Base-by-base conservation (phyloP, 2,797 vertebrate genomes). In the Florisuga fusca region DNA sequence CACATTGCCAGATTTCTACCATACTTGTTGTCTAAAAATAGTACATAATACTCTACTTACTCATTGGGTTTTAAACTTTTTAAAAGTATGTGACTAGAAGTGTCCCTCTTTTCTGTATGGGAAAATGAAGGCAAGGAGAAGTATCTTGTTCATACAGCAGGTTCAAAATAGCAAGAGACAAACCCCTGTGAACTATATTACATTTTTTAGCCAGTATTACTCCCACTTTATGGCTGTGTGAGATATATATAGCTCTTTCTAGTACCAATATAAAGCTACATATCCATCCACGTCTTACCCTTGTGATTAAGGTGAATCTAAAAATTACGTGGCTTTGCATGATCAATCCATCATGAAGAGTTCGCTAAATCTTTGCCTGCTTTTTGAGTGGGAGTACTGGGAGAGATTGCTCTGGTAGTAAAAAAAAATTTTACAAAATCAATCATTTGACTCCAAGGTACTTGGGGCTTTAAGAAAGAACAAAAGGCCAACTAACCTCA, bases 401-500 rank as follows among this genome's bases (percentile, higher is more conserved):
- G 41, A 74, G 45, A 72, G 23, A 46, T 26, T 61, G 19, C 38
- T 74, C 25, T 73, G 55, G 26, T 17, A 66, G 21, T 14, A 87
- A 86, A 38, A 18, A 73, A 73, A 41, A 15, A 14, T 38, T 11
- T 38, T n/a, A n/a, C n/a, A n/a, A n/a, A 41, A 41, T 41, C 38
- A 41, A 41, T 13, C 38, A 41, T 41, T 41, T 41, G 38, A 41
- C 38, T 5, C n/a, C 55, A 0, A 69, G 82, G 76, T 53, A 34
- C 69, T 71, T 90, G 85, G 57, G 63, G 68, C 95, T 96, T 94
- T 82, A 93, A 95, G 94, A n/a, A 34, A 64, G 85, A 90, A 97
- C 93, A 97, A 96, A 93, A 96, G 80, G 31, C 57, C 41, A 58
- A 41, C 74, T 93, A 54, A 84, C 46, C 34, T 61, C 77, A 84